Evolutionary conservation across 2,888 invertebrate species (phyloP).

Genomic region (Drosophila melanosoma): DNA sequence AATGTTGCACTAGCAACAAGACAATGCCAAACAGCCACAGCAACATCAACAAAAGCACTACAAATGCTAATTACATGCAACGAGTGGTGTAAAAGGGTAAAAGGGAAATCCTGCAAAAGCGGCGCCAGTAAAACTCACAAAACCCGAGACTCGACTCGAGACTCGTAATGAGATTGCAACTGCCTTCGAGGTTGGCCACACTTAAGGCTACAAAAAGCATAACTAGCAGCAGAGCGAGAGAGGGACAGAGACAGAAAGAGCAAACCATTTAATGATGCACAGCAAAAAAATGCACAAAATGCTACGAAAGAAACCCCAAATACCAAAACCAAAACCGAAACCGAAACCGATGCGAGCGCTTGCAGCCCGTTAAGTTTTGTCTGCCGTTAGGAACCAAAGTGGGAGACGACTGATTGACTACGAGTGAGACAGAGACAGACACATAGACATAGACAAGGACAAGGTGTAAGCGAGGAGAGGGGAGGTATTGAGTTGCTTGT

Average conservation of each 20-base stretch:
- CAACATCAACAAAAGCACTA: constrained; percentile 34
- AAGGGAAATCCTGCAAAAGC: constrained; percentile 69
- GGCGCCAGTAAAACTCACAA: constrained; percentile 48
- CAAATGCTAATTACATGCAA: constrained; percentile 67
- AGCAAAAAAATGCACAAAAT: constrained; percentile 9
- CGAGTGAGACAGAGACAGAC: background rate
- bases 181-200: constrained; percentile 23
- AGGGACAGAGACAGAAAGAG: constrained; percentile 1
- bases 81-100: constrained; percentile 54
- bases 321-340: constrained; percentile 27
- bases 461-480: background rate
- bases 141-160: constrained; percentile 17
- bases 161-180: constrained; percentile 54
- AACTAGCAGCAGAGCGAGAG: constrained; percentile 9
- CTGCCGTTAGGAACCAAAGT: constrained; percentile 43
- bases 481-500: constrained; percentile 30
- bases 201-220: constrained; percentile 33
- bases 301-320: constrained; percentile 18
- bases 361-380: constrained; percentile 43
- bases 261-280: constrained; percentile 47
- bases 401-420: constrained; percentile 16
- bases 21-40: constrained; percentile 25
- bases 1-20: constrained; percentile 12
- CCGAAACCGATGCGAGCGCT: constrained; percentile 32
- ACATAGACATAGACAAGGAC: background rate